Conservation (phyloP, 92 coral and sea anemone genomes). For the Zoanthus solanderi region DNA sequence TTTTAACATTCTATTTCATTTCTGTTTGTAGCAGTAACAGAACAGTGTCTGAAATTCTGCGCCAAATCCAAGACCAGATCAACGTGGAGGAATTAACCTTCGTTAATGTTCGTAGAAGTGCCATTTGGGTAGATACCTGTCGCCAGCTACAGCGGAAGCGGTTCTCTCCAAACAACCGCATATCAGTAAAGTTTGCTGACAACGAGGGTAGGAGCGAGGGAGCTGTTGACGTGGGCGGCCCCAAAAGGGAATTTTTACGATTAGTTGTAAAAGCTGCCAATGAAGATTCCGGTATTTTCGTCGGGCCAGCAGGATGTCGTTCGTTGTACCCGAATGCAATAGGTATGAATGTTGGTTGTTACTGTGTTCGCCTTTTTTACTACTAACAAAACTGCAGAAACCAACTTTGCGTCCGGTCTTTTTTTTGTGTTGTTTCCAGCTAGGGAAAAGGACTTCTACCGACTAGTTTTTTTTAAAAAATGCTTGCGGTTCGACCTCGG, state of each 20-base stretch:
- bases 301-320: background rate
- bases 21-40: background rate
- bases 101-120: slow-evolving; percentile 32
- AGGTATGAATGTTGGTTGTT: slow-evolving; percentile 39
- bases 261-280: slow-evolving; percentile 70
- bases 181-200: slow-evolving; percentile 34
- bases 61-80: slow-evolving; percentile 19
- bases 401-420: background rate
- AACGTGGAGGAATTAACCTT: slow-evolving; percentile 3
- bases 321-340: slow-evolving; percentile 58
- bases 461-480: no score
- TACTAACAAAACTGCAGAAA: background rate
- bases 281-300: slow-evolving; percentile 60
- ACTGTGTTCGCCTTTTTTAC: slow-evolving; percentile 6
- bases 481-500: no score
- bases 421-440: slow-evolving; percentile 41
- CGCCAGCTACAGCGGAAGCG: slow-evolving; percentile 11
- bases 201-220: slow-evolving; percentile 19
- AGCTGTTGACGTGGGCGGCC: slow-evolving; percentile 46
- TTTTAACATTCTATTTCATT: background rate
- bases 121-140: slow-evolving; percentile 21
- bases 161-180: slow-evolving; percentile 19
- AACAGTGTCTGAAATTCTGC: slow-evolving; percentile 5
- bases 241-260: slow-evolving; percentile 61
- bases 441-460: slow-evolving; percentile 50